phyloP scores from a whole-genome alignment of 2,797 vertebrate species.

The Poecile montanus region DNA sequence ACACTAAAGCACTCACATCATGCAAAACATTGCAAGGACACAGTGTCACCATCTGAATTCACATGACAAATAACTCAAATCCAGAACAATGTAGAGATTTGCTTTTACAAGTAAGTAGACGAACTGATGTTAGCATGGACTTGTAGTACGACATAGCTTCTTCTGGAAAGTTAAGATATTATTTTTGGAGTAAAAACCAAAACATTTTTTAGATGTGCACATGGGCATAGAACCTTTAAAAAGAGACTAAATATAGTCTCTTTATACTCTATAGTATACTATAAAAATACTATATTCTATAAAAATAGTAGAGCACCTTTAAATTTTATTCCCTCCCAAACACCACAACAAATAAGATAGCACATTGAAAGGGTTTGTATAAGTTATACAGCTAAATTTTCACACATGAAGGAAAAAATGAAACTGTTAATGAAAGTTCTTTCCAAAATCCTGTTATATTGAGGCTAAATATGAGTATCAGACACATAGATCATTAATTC shows the following conservation, averaged over 20 bases:
- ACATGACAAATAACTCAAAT: not conserved
- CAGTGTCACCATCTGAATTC: not conserved
- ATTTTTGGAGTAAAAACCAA: not conserved
- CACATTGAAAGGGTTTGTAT: not conserved
- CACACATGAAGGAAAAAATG: not conserved
- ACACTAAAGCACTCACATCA: not conserved
- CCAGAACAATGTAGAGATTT: not conserved
- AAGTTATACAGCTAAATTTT: not conserved
- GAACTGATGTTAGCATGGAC: not conserved
- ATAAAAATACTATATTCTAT: no score
- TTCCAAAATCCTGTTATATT: not conserved
- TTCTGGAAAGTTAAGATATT: not conserved
- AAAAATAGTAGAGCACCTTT: not conserved
- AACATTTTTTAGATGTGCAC: not conserved
- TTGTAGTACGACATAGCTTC: not conserved
- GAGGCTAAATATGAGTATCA: not conserved
- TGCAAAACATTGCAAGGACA: not conserved
- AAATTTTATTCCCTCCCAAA: not conserved
- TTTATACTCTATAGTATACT: no score
- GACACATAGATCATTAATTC: not conserved
- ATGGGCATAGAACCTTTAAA: not conserved
- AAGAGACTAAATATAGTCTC: not conserved
- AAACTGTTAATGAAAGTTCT: not conserved
- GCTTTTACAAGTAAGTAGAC: not conserved
- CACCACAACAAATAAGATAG: not conserved